Conservation (phyloP, 1,140 invertebrate genomes). For the Diploscapter pachys region DNA sequence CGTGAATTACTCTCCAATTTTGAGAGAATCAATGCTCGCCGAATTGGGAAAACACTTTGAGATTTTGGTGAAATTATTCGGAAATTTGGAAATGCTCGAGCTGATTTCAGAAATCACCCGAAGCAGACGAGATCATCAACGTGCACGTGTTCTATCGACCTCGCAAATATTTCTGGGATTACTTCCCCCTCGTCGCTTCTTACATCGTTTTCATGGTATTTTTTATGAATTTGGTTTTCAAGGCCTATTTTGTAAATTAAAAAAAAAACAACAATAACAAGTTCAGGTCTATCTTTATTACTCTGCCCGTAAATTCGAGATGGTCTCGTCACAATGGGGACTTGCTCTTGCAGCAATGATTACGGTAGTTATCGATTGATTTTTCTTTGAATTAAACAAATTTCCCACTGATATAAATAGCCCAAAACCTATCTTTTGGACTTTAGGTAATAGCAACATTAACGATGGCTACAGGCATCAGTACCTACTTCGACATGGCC, state of each 20-base stretch:
- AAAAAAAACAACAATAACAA: background rate
- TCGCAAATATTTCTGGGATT: constrained; percentile 48
- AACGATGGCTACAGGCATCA: constrained; percentile 62
- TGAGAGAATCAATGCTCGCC: background rate
- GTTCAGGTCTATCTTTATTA: constrained; percentile 49
- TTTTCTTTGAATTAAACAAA: background rate
- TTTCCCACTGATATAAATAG: background rate
- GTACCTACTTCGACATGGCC: constrained; percentile 78
- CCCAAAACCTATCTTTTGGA: background rate
- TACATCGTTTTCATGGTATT: constrained; percentile 47
- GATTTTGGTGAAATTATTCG: constrained; percentile 23
- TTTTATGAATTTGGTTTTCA: background rate
- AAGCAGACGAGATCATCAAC: constrained; percentile 42
- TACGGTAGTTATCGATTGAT: constrained; percentile 71
- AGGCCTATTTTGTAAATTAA: constrained; percentile 1
- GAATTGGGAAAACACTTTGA: constrained; percentile 30
- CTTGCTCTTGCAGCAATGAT: constrained; percentile 86
- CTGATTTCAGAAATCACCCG: constrained; percentile 24
- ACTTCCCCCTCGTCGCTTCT: constrained; percentile 44
- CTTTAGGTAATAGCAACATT: too few species aligned
- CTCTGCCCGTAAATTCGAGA: constrained; percentile 70
- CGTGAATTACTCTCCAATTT: constrained; percentile 24
- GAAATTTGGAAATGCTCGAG: constrained; percentile 35
- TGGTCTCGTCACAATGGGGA: constrained; percentile 84
- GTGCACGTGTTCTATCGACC: constrained; percentile 51